A percentile compares a stretch with the other conserved stretches of the same genome.
phyloP scores from a whole-genome alignment of 2,888 invertebrate species.

The Cheilosia scutellata region DNA sequence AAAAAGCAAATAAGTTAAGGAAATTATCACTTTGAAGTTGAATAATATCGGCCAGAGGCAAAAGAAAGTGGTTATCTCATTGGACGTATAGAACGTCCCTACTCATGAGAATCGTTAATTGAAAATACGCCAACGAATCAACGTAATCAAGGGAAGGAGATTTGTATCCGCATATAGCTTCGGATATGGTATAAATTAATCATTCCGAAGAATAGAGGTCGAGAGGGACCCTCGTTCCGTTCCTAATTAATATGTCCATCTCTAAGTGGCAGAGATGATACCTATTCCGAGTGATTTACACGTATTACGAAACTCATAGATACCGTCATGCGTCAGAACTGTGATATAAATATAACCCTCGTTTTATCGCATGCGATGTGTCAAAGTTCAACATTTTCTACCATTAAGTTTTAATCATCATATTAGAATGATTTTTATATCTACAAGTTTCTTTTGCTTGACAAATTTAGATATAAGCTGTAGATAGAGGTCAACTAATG shows the following conservation, averaged over 20 bases:
- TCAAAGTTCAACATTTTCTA: conserved; percentile 18
- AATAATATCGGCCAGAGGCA: conserved; percentile 48
- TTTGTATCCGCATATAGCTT: conserved; percentile 20
- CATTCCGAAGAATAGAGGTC: conserved; percentile 20
- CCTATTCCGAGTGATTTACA: conserved; percentile 38
- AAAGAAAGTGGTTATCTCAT: conserved; percentile 27
- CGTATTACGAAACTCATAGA: conserved; percentile 21
- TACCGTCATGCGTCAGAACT: neutral
- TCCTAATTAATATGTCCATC: conserved; percentile 66
- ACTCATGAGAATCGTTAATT: neutral
- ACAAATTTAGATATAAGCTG: conserved; percentile 7
- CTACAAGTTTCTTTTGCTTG: conserved; percentile 9
- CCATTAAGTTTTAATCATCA: conserved; percentile 30
- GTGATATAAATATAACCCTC: conserved; percentile 17
- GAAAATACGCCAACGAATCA: neutral
- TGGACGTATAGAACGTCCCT: conserved; percentile 9
- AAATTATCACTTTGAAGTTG: conserved; percentile 47
- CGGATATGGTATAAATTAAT: conserved; percentile 56
- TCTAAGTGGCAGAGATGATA: conserved; percentile 44
- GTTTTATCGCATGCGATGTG: conserved; percentile 41
- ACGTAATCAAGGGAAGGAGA: neutral
- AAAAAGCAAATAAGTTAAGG: conserved; percentile 22
- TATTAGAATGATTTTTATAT: conserved; percentile 33
- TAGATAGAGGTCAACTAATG: conserved; percentile 26
- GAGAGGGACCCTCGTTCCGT: conserved; percentile 45